phyloP scores from a whole-genome alignment of 2,888 invertebrate species.

The Crocallis elinguaria region DNA sequence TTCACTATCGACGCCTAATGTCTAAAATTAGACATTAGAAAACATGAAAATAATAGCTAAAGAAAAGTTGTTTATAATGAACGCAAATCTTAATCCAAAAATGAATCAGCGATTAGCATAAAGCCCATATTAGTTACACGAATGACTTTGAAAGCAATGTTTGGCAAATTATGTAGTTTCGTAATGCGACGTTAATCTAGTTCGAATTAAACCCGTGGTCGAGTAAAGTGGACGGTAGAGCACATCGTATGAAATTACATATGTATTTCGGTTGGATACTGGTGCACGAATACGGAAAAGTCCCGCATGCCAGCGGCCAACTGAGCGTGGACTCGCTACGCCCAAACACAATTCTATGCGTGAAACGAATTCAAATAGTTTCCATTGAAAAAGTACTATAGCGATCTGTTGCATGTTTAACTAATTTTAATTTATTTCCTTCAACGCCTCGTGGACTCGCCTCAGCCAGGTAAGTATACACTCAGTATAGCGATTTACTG shows the following conservation, averaged over 20 bases:
- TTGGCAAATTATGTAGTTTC: slow-evolving; percentile 33
- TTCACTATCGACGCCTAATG: slow-evolving; percentile 41
- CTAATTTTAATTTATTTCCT: slow-evolving; percentile 50
- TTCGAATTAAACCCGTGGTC: slow-evolving; percentile 27
- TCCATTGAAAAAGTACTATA: slow-evolving; percentile 41
- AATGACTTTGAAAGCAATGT: slow-evolving; percentile 24
- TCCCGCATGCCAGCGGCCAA: slow-evolving; percentile 54
- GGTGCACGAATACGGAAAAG: slow-evolving; percentile 64
- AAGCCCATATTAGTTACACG: slow-evolving; percentile 22
- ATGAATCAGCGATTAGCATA: slow-evolving; percentile 10
- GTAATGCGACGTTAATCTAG: slow-evolving; percentile 38
- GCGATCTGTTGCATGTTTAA: slow-evolving; percentile 46
- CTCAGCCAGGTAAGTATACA: slow-evolving; percentile 29
- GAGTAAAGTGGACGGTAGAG: slow-evolving; percentile 34
- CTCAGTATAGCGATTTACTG: slow-evolving; percentile 28
- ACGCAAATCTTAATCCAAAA: slow-evolving; percentile 3
- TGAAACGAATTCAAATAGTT: slow-evolving; percentile 53
- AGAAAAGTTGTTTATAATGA: neutral
- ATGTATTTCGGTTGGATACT: slow-evolving; percentile 50
- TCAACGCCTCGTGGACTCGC: slow-evolving; percentile 34
- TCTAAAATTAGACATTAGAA: slow-evolving; percentile 8
- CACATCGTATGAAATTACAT: slow-evolving; percentile 44
- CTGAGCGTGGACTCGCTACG: slow-evolving; percentile 52
- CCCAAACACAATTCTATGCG: slow-evolving; percentile 47
- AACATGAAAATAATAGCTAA: neutral